Conservation (phyloP, 1,140 invertebrate species). For the Drosophila lini region DNA sequence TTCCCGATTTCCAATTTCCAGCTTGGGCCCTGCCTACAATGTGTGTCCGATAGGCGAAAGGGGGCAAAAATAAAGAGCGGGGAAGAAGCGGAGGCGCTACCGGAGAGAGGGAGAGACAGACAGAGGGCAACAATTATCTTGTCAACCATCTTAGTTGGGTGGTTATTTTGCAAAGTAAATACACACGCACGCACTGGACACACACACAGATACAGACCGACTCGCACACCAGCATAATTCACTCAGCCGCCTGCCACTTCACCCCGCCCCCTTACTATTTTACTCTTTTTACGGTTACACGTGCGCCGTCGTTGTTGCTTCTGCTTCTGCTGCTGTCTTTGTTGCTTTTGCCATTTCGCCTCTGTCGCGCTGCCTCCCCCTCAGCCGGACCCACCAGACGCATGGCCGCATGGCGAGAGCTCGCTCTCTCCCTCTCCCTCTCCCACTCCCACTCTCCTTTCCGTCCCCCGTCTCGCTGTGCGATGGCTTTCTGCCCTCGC, state of each 20-base stretch:
- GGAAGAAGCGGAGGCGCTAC: not conserved
- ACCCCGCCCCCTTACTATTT: constrained; percentile 48
- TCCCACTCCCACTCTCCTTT: not conserved
- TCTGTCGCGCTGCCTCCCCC: constrained; percentile 11
- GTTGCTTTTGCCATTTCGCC: constrained; percentile 6
- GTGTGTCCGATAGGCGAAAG: not conserved
- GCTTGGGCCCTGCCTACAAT: not conserved
- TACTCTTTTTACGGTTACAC: constrained; percentile 80
- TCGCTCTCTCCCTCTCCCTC: constrained; percentile 10
- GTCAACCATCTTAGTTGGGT: constrained; percentile 63
- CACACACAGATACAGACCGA: constrained; percentile 17
- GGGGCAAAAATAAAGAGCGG: not conserved
- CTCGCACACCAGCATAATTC: constrained; percentile 28
- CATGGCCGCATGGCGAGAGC: constrained; percentile 9
- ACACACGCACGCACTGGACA: constrained; percentile 32
- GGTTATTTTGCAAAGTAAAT: constrained; percentile 73
- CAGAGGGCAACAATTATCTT: constrained; percentile 69
- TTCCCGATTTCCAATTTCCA: constrained; percentile 16
- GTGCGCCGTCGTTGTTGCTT: constrained; percentile 61
- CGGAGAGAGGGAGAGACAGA: constrained; percentile 11
- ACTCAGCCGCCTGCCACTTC: constrained; percentile 15
- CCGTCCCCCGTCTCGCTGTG: not conserved
- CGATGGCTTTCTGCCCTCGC: constrained; percentile 19
- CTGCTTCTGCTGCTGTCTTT: constrained; percentile 18
- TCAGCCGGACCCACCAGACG: not conserved